Evolutionary conservation across 1,140 invertebrate species (phyloP).

Genomic region (Phymastichus coffea): DNA sequence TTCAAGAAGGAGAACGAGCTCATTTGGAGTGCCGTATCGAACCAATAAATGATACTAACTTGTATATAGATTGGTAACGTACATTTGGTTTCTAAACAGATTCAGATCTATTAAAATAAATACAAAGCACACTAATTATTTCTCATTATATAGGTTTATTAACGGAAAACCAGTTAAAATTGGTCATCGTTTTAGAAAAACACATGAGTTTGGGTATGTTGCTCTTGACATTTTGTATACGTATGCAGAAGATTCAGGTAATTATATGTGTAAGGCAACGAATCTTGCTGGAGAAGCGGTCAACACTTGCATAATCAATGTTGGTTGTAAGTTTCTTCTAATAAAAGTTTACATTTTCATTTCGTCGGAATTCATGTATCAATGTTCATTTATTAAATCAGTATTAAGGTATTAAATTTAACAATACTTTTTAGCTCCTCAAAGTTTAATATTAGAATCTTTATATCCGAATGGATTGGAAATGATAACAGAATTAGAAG

Average conservation of each 20-base stretch:
- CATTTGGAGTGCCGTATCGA: conserved; percentile 96
- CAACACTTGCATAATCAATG: conserved; percentile 85
- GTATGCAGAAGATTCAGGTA: conserved; percentile 90
- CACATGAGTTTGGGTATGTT: conserved; percentile 95
- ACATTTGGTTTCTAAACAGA: conserved; percentile 32
- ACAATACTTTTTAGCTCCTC: conserved; percentile 66
- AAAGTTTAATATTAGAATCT: conserved; percentile 84
- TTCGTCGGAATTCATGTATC: not conserved
- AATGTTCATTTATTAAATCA: too few species aligned
- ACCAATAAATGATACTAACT: conserved; percentile 91
- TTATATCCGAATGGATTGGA: conserved; percentile 91
- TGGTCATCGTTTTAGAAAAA: conserved; percentile 84
- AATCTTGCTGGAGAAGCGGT: conserved; percentile 89
- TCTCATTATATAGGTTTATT: conserved; percentile 41
- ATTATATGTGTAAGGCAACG: conserved; percentile 91
- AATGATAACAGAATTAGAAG: conserved; percentile 87
- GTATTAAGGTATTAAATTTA: too few species aligned
- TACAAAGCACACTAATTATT: not conserved
- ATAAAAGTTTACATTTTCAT: conserved; percentile 1
- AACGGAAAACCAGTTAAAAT: conserved; percentile 53
- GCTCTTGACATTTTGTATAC: conserved; percentile 90
- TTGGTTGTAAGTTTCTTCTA: conserved; percentile 68
- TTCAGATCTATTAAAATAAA: too few species aligned
- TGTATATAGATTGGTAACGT: conserved; percentile 92
- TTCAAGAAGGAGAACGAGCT: conserved; percentile 86